These are phyloP conservation scores for Drosophila melanogaster DNA, from an alignment of 1,140 invertebrate genomes.

Conservation along the genomic window Release_6_plus_ISO1_MT NT_033777.3:29293501-29294000, in stretches of 20 bases:
- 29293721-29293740: constrained; percentile 50
- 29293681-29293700: constrained; percentile 27
- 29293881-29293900: constrained; percentile 77
- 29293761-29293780: constrained; percentile 69
- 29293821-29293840: constrained; percentile 3
- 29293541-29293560: constrained; percentile 58
- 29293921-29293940: constrained; percentile 20
- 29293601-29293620: constrained; percentile 49
- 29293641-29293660: constrained; percentile 59
- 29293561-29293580: constrained; percentile 41
- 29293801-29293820: constrained; percentile 75
- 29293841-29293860: constrained; percentile 30
- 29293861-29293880: constrained; percentile 24
- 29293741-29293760: not conserved
- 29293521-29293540: constrained; percentile 79
- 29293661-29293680: constrained; percentile 45
- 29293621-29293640: constrained; percentile 75
- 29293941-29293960: constrained; percentile 55
- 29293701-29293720: constrained; percentile 48
- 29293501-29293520: constrained; percentile 79
- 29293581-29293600: constrained; percentile 44
- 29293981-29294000: constrained; percentile 37
- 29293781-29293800: constrained; percentile 67
- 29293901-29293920: constrained; percentile 60
- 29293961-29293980: constrained; percentile 68